Base-by-base conservation (phyloP, 2,113 vertebrate genomes). In the Phalacrocorax carbo region DNA sequence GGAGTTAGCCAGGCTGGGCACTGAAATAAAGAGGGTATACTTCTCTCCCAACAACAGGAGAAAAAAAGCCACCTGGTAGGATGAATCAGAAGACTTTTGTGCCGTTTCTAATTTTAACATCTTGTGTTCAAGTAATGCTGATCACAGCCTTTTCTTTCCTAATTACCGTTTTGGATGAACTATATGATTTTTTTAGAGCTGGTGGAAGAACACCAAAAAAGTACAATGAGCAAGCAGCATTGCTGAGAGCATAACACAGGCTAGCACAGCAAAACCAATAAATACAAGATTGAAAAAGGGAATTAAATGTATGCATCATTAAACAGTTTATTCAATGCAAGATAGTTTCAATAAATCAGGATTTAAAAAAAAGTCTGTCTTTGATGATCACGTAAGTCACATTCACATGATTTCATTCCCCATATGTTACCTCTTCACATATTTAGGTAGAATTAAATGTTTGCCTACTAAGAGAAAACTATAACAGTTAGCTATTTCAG, bases 111-210 rank as follows among this genome's bases (percentile, higher is more conserved):
- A 86, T 91, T 89, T 93, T 83, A 87, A 82, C 55, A 87, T 78
- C 42, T 75, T 48, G 51, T 42, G 32, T 95, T 60, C 79, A 72
- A 95, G 52, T 69, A 95, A 87, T 26, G 29, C 69, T 68, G 75
- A 94, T 86, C 66, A 82, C 57, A 96, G 85, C 36, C 15, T 89
- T 82, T 96, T 92, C 65, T 88, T 70, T 88, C 65, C 34, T 94
- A 90, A 92, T 87, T 91, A 91, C 52, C 10, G 10, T 85, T 95
- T 80, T 73, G 85, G 68, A 93, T 48, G 22, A 94, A 73, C 79
- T 58, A 36, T 46, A 69, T 69, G 71, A 90, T 85, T 87, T 93
- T 94, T 79, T 94, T 79, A 51, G 26, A 86, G 48, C 46, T 88
- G 29, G n/a, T 83, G 46, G 66, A 93, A 88, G 66, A 80, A 73